Evolutionary conservation across 1,140 invertebrate genomes (phyloP).

Genomic region (Telenomus remus): DNA sequence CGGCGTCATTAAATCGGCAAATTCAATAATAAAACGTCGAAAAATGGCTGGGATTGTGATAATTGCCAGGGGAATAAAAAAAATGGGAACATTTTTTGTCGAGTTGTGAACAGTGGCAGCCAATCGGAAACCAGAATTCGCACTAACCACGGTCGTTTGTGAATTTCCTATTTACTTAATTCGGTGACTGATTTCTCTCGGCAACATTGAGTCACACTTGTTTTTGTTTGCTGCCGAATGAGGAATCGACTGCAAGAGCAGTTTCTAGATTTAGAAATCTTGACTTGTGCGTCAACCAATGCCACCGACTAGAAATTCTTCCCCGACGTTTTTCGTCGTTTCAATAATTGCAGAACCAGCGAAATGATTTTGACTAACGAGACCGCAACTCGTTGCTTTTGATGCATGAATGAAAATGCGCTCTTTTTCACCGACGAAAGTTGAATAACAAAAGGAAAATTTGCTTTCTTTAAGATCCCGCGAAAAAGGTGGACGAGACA

Average conservation of each 20-base stretch:
- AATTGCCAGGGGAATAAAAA: no score
- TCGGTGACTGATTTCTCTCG: constrained; percentile 61
- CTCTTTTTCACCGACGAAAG: no score
- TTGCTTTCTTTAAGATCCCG: no score
- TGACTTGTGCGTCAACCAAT: constrained; percentile 55
- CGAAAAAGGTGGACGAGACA: no score
- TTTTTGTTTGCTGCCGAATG: constrained; percentile 56
- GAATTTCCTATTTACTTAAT: constrained; percentile 61
- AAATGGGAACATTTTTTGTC: constrained; percentile 41
- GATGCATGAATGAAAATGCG: not conserved
- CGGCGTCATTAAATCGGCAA: not conserved
- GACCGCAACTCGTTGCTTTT: not conserved
- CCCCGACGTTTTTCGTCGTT: constrained; percentile 34
- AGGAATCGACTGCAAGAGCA: constrained; percentile 53
- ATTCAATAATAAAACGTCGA: constrained; percentile 37
- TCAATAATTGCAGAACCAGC: constrained; percentile 34
- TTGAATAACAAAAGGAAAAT: no score
- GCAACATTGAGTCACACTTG: constrained; percentile 61
- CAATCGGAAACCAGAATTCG: constrained; percentile 48
- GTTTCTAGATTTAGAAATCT: constrained; percentile 64
- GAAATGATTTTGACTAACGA: constrained; percentile 32
- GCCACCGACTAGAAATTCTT: constrained; percentile 65
- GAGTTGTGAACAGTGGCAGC: constrained; percentile 11
- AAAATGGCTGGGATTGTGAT: constrained; percentile 21
- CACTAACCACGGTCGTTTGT: constrained; percentile 50